These are phyloP conservation scores for Eurytoma californica DNA, from an alignment of 2,888 invertebrate species.

Conservation along the genomic window DNA sequence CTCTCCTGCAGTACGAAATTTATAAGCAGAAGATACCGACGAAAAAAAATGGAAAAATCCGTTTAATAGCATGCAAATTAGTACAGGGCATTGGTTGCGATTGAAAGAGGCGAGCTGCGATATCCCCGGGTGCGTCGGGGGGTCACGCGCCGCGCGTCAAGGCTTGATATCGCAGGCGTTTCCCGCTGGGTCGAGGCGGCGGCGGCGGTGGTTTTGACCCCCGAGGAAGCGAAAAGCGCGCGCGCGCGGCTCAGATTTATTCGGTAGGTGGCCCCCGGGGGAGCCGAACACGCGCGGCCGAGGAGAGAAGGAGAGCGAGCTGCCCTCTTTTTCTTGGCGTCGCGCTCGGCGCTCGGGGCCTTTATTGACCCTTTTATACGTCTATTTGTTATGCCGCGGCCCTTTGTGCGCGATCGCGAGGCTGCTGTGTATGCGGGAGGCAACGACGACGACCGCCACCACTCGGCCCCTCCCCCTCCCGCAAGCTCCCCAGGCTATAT, in stretches of 20 bases:
- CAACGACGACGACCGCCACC: slow-evolving; percentile 56
- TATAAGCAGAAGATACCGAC: too few species aligned
- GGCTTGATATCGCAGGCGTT: not conserved
- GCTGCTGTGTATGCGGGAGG: slow-evolving; percentile 65
- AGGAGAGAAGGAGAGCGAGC: not conserved
- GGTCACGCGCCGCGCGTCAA: not conserved
- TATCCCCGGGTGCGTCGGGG: not conserved
- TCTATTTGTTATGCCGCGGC: slow-evolving; percentile 75
- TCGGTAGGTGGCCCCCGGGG: slow-evolving; percentile 68
- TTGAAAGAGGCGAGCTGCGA: not conserved
- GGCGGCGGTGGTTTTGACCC: slow-evolving; percentile 59
- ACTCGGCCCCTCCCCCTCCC: slow-evolving; percentile 51
- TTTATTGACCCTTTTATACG: slow-evolving; percentile 75
- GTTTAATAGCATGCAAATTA: too few species aligned
- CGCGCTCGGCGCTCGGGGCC: slow-evolving; percentile 63
- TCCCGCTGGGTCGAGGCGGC: not conserved
- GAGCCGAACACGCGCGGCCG: not conserved
- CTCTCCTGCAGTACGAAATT: slow-evolving; percentile 30
- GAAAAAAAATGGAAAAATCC: too few species aligned
- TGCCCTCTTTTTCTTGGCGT: slow-evolving; percentile 53
- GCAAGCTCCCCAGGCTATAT: slow-evolving; percentile 72
- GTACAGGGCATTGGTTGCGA: too few species aligned
- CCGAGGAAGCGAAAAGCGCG: slow-evolving; percentile 57
- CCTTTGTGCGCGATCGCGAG: slow-evolving; percentile 69
- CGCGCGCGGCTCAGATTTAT: slow-evolving; percentile 71